phyloP scores from a whole-genome alignment of 2,797 vertebrate genomes.

The Alfaro cultratus region DNA sequence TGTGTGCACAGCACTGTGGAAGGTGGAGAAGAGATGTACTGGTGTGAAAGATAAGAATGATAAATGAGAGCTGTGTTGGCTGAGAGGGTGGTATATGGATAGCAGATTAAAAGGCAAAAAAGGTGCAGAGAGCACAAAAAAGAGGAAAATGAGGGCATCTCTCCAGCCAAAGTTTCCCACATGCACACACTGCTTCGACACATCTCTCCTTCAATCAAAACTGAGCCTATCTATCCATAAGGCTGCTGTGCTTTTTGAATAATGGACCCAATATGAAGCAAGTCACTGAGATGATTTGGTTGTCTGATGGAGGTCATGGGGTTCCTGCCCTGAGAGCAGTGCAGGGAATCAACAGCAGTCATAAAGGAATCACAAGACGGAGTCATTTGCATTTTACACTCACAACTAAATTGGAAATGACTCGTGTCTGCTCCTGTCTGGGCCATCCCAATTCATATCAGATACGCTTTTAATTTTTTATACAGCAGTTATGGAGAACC shows the following conservation, averaged over 20 bases:
- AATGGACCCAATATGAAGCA: slow-evolving; percentile 77
- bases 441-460: slow-evolving; percentile 67
- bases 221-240: slow-evolving; percentile 53
- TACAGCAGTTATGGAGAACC: slow-evolving; percentile 70
- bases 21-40: slow-evolving; percentile 29
- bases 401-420: slow-evolving; percentile 63
- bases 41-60: slow-evolving; percentile 35
- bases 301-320: slow-evolving; percentile 76
- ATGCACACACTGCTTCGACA: slow-evolving; percentile 34
- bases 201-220: slow-evolving; percentile 50
- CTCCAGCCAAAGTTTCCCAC: slow-evolving; percentile 14
- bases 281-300: slow-evolving; percentile 75
- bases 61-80: slow-evolving; percentile 26
- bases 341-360: slow-evolving; percentile 65
- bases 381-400: slow-evolving; percentile 79
- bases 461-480: slow-evolving; percentile 79
- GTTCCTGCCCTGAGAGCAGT: slow-evolving; percentile 66
- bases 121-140: slow-evolving; percentile 22
- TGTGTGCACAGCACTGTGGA: slow-evolving; percentile 8
- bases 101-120: slow-evolving; percentile 43
- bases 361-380: slow-evolving; percentile 69
- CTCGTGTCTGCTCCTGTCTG: slow-evolving; percentile 56
- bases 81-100: slow-evolving; percentile 23
- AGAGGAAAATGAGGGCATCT: slow-evolving; percentile 33
- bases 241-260: slow-evolving; percentile 77